Evolutionary conservation across 2,797 vertebrate genomes (phyloP).

Genomic region (Cygnus olor): DNA sequence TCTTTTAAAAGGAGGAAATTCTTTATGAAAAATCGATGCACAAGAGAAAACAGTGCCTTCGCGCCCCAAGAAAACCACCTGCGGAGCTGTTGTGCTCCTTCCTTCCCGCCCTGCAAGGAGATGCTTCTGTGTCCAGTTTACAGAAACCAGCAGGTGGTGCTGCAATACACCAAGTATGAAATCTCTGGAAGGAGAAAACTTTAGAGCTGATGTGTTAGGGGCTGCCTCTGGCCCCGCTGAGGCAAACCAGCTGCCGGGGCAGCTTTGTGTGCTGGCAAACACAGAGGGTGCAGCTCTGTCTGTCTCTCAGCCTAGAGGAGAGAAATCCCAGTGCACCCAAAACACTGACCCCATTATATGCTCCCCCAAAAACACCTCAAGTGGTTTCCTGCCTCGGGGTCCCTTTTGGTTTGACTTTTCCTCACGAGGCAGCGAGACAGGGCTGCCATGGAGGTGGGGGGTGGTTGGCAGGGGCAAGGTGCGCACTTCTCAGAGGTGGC

Average conservation of each 20-base stretch:
- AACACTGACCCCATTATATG: background rate
- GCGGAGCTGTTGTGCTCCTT: too few relatives aligned
- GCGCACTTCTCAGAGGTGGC: background rate
- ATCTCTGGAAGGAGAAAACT: background rate
- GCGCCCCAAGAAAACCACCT: accelerated
- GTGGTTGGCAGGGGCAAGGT: background rate
- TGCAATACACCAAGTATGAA: constrained; percentile 34
- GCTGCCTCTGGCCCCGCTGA: background rate
- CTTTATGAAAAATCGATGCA: background rate
- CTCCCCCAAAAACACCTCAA: background rate
- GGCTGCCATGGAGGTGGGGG: background rate
- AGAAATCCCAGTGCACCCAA: background rate
- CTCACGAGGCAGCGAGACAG: background rate
- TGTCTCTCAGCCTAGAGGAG: background rate
- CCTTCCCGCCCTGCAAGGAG: accelerated
- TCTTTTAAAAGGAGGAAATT: background rate
- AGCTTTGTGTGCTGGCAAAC: background rate
- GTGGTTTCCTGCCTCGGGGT: background rate
- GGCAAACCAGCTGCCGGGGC: background rate
- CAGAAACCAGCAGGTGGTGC: constrained; percentile 73
- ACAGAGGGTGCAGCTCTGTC: background rate
- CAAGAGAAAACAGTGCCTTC: background rate
- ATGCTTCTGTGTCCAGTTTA: accelerated
- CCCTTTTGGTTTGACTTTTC: background rate
- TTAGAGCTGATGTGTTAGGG: accelerated